Conservation (phyloP, 2,113 vertebrate genomes). For the Azemiops feae region DNA sequence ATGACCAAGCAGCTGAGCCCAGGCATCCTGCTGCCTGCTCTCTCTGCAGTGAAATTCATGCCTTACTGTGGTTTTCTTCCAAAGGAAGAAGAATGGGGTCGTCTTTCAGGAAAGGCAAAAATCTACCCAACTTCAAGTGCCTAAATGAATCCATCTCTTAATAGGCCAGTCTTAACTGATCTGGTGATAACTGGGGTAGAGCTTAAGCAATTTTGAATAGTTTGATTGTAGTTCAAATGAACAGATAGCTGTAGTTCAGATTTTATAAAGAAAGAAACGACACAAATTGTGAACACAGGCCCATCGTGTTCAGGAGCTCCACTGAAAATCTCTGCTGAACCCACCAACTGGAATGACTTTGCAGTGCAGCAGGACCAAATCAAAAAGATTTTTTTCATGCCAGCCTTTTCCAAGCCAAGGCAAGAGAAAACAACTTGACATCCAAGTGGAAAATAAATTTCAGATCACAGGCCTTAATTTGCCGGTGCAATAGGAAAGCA, state of each 20-base stretch:
- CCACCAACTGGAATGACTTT: not conserved
- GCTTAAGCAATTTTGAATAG: not conserved
- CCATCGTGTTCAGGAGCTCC: not conserved
- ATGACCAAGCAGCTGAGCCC: slow-evolving; percentile 27
- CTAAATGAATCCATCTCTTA: not conserved
- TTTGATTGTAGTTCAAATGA: not conserved
- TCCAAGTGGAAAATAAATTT: slow-evolving; percentile 1
- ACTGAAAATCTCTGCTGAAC: not conserved
- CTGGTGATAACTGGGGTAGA: not conserved
- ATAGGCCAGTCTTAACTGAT: not conserved
- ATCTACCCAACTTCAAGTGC: not conserved
- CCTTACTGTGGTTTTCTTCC: not conserved
- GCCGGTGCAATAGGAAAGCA: not conserved
- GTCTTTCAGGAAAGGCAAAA: not conserved
- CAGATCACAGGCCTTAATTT: not conserved
- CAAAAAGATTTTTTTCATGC: not conserved
- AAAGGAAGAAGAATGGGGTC: not conserved
- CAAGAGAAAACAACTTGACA: not conserved
- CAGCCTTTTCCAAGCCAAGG: not conserved
- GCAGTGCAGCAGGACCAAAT: not conserved
- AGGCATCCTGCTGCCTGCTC: not conserved
- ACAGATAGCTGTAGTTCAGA: not conserved
- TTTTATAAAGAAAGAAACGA: not conserved
- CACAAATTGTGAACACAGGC: not conserved
- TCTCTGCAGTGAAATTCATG: not conserved